Conservation (phyloP, 2,888 invertebrate genomes). For the Hofmannophila pseudospretella region DNA sequence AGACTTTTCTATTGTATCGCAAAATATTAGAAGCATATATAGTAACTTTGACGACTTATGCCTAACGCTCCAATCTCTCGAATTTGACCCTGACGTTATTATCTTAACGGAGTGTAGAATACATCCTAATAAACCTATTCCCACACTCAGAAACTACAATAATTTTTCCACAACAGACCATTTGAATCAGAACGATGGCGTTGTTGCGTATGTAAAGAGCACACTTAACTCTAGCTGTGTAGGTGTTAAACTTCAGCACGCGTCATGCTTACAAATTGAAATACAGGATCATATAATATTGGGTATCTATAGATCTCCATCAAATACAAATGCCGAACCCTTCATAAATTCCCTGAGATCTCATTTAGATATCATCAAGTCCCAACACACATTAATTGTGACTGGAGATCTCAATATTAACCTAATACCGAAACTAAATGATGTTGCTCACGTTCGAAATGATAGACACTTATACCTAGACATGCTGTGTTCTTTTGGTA, state of each 20-base stretch:
- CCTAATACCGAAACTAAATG: neutral
- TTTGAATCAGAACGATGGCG: conserved; percentile 11
- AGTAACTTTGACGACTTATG: conserved; percentile 7
- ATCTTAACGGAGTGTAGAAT: conserved; percentile 9
- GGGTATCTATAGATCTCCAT: conserved; percentile 10
- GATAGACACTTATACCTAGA: neutral
- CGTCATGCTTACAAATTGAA: conserved; percentile 4
- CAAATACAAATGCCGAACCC: conserved; percentile 3
- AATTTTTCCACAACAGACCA: neutral
- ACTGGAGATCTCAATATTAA: conserved; percentile 10
- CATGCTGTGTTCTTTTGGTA: conserved; percentile 1
- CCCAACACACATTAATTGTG: conserved; percentile 5
- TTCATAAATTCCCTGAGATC: conserved; percentile 6
- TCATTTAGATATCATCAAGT: conserved; percentile 2
- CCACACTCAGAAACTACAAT: conserved; percentile 2
- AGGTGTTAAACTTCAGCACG: conserved; percentile 3
- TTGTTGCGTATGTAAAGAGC: conserved; percentile 4
- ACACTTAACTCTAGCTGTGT: neutral
- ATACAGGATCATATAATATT: neutral
- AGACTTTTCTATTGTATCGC: conserved; percentile 3
- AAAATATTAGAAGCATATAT: conserved; percentile 10
- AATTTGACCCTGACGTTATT: conserved; percentile 6
- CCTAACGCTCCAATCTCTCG: neutral
- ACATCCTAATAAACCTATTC: conserved; percentile 6
- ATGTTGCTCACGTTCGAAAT: neutral